These are phyloP conservation scores for Urocitellus parryii DNA, from an alignment of 2,113 vertebrate genomes.

Conservation along the genomic window DNA sequence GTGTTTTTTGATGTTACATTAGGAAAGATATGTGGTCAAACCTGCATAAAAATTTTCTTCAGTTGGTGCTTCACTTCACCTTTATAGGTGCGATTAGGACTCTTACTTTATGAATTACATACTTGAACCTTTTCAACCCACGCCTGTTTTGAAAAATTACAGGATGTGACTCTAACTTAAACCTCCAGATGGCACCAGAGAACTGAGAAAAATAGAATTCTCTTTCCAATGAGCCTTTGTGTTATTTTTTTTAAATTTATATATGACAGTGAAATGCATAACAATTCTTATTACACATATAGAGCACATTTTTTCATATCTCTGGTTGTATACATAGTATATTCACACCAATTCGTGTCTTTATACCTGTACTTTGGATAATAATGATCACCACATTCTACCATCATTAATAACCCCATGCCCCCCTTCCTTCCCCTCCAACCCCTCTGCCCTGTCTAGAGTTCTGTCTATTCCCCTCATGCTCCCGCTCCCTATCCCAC, in stretches of 20 bases:
- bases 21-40: background rate
- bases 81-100: background rate
- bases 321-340: no score
- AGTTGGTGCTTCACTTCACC: background rate
- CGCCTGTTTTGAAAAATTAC: background rate
- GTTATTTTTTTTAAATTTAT: background rate
- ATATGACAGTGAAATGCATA: no score
- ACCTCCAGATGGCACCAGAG: conserved; percentile 73
- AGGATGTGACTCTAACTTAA: background rate
- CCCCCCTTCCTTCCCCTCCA: no score
- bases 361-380: no score
- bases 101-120: background rate
- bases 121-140: background rate
- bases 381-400: no score
- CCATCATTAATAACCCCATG: no score
- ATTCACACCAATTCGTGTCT: no score
- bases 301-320: no score
- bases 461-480: no score
- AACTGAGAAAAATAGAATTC: background rate
- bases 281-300: no score
- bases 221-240: background rate
- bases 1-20: background rate
- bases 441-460: no score
- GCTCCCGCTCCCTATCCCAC: no score
- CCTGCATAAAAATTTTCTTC: background rate